These are phyloP conservation scores for Trinorchestia longiramus DNA, from an alignment of 1,140 invertebrate species.

Conservation along the genomic window DNA sequence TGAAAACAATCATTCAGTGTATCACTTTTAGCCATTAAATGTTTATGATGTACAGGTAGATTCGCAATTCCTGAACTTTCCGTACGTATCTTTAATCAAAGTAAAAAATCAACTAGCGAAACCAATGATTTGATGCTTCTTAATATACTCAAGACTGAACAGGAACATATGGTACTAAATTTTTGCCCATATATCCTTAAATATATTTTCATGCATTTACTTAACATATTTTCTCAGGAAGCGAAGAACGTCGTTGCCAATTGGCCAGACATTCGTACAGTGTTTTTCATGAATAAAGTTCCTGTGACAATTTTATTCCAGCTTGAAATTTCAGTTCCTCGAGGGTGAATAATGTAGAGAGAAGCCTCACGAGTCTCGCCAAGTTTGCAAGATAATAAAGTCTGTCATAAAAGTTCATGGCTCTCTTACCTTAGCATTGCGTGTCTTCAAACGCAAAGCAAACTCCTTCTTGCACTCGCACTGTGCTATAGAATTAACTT, in stretches of 20 bases:
- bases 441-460: background rate
- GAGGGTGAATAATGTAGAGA: background rate
- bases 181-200: background rate
- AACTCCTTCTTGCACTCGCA: background rate
- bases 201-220: background rate
- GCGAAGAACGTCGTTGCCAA: background rate
- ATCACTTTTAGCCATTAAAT: too few species aligned
- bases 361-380: background rate
- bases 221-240: background rate
- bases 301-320: background rate
- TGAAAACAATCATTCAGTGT: too few species aligned
- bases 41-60: too few species aligned
- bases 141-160: background rate
- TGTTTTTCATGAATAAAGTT: background rate
- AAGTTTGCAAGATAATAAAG: constrained; percentile 8
- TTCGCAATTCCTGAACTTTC: too few species aligned
- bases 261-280: background rate
- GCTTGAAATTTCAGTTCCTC: background rate
- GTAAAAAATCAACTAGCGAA: background rate
- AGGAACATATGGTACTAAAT: background rate
- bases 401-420: constrained; percentile 3
- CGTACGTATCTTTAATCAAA: background rate
- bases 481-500: background rate
- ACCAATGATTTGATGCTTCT: background rate
- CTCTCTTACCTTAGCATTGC: background rate